Conservation (phyloP, 2,888 invertebrate species). For the Acrobasis repandana region DNA sequence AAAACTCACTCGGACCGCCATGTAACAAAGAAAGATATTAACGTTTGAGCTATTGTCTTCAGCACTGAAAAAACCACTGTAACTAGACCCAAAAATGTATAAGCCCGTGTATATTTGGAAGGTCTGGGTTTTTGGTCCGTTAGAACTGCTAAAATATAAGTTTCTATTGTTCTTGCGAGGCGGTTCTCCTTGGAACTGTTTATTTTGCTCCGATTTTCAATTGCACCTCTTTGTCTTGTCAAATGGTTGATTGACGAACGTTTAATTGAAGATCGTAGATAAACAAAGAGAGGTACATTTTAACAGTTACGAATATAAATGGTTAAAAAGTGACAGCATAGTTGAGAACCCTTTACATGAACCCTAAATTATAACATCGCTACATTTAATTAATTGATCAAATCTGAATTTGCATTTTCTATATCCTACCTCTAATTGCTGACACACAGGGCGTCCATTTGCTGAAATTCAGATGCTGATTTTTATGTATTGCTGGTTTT, state of each 20-base stretch:
- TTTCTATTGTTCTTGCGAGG: slow-evolving; percentile 57
- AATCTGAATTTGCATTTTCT: too few species aligned
- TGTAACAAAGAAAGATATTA: slow-evolving; percentile 78
- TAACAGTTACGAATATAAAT: neutral
- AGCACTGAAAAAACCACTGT: slow-evolving; percentile 56
- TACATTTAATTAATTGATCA: too few species aligned
- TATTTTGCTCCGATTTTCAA: slow-evolving; percentile 40
- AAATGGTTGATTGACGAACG: slow-evolving; percentile 36
- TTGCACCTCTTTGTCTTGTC: slow-evolving; percentile 35
- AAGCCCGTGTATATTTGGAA: neutral
- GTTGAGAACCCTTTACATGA: neutral
- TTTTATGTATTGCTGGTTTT: too few species aligned
- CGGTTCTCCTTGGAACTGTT: slow-evolving; percentile 37
- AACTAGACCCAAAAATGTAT: slow-evolving; percentile 37
- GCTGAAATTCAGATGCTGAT: too few species aligned
- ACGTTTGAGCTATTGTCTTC: slow-evolving; percentile 74
- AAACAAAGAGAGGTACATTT: neutral
- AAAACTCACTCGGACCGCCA: slow-evolving; percentile 19
- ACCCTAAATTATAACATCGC: too few species aligned
- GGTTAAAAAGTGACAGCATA: neutral
- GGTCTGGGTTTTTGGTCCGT: slow-evolving; percentile 38
- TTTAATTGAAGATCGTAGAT: slow-evolving; percentile 10
- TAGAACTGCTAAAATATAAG: slow-evolving; percentile 65
- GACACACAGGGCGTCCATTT: too few species aligned
- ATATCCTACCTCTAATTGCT: too few species aligned